Evolutionary conservation across 2,888 invertebrate genomes (phyloP), one percentile per base, ranked within the genome.

Genomic region (Hyppa rectilinea): DNA sequence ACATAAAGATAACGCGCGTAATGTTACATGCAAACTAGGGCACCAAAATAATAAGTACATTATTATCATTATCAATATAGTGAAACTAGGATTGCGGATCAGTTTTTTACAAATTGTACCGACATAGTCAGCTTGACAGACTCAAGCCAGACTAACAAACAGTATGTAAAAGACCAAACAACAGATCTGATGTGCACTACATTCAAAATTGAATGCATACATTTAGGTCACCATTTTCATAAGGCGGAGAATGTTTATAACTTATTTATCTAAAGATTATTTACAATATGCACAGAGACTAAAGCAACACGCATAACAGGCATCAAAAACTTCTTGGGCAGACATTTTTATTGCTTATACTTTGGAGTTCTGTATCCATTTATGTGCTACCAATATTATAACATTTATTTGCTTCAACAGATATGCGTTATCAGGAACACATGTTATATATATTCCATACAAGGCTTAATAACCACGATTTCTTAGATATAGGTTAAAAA

Each of bases 281-380:
- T 93, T 95, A 96, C 95, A 96, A 90, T 95, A 95, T 95, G 89
- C 93, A 95, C 95, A 95, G 78, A 91, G 84, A 92, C 85, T 90
- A 89, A 91, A 94, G 92, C 92, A 86, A 91, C 90, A 93, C 91
- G 86, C 88, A 86, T 83, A 85, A 88, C 85, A 88, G 90, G 88
- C 89, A 88, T 89, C 86, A 83, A 89, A 85, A 87, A 89, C 80
- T 88, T 81, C 82, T 84, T 85, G 87, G 86, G 87, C 87, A 89
- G 86, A 89, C 87, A 88, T 87, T 81, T 87, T 87, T 92, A 93
- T 93, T 94, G 93, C 93, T 93, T 90, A 83, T 75, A 83, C 53
- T 80, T 82, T 84, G 64, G 76, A 87, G 82, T 83, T 87, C 80
- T 76, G 75, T 85, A 81, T 88, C 83, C 80, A 84, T 85, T 81